Evolutionary conservation across 2,797 vertebrate genomes (phyloP).

Genomic region (Glossophaga mutica): DNA sequence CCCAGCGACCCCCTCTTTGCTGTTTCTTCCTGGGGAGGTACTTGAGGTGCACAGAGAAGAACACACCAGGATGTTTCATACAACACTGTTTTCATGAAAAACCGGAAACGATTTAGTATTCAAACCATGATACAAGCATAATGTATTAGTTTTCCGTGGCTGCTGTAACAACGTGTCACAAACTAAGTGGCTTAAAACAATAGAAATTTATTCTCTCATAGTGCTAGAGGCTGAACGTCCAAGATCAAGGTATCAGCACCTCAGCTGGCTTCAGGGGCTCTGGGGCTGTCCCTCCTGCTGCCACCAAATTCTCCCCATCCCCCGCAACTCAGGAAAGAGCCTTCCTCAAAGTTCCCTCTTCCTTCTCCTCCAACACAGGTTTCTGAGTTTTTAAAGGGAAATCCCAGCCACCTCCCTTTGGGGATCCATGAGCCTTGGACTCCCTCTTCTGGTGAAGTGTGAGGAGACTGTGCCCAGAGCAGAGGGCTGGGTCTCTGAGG

Average conservation of each 20-base stretch:
- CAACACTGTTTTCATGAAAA: not conserved
- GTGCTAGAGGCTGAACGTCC: not conserved
- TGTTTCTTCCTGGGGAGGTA: not conserved
- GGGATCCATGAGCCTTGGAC: slow-evolving; percentile 24
- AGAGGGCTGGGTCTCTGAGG: not conserved
- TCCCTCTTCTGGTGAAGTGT: slow-evolving; percentile 65
- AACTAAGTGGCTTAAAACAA: not conserved
- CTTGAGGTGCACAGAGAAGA: not conserved
- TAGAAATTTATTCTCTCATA: not conserved
- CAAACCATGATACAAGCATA: not conserved
- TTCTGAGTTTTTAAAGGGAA: not conserved
- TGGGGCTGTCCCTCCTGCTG: accelerated
- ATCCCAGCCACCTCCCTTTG: not conserved
- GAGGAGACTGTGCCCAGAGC: not conserved
- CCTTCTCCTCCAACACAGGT: not conserved
- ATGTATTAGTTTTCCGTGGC: not conserved
- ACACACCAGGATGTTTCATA: not conserved
- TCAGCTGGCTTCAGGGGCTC: not conserved
- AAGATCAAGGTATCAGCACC: not conserved
- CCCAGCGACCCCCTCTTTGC: accelerated
- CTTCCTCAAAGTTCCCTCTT: not conserved
- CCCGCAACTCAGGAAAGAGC: not conserved
- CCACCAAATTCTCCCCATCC: accelerated
- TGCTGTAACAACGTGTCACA: not conserved
- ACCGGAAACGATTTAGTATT: not conserved